phyloP scores from a whole-genome alignment of 2,113 vertebrate genomes.

The Tursiops truncatus region DNA sequence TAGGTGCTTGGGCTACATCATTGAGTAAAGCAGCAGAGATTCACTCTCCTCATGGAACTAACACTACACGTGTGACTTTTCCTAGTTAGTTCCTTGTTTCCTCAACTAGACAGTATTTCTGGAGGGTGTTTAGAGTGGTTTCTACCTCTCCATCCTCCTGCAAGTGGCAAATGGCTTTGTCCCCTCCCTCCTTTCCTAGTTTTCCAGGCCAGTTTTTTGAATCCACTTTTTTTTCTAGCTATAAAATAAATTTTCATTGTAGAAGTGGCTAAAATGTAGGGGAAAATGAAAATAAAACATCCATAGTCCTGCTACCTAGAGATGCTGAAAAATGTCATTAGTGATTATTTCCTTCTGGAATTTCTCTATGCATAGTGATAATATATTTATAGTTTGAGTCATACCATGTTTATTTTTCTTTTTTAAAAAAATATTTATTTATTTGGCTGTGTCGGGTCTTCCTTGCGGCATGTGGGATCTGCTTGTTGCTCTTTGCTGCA shows the following conservation, averaged over 20 bases:
- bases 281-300: not conserved
- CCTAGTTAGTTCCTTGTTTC: not conserved
- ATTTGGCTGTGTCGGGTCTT: no score
- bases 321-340: not conserved
- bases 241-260: not conserved
- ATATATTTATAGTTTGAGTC: not conserved
- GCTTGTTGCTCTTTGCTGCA: no score
- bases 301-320: not conserved
- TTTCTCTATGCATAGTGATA: not conserved
- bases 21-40: not conserved
- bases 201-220: not conserved
- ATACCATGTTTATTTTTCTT: not conserved
- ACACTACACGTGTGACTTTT: not conserved
- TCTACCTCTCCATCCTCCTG: not conserved
- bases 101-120: not conserved
- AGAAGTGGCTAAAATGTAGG: conserved; percentile 15
- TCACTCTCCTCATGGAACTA: not conserved
- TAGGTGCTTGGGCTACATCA: not conserved
- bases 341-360: not conserved
- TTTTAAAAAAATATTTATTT: not conserved
- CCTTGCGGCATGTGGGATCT: no score
- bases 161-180: not conserved
- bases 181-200: not conserved
- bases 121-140: not conserved
- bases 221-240: not conserved